Conservation (phyloP, 2,797 vertebrate genomes). For the Chelmon rostratus region DNA sequence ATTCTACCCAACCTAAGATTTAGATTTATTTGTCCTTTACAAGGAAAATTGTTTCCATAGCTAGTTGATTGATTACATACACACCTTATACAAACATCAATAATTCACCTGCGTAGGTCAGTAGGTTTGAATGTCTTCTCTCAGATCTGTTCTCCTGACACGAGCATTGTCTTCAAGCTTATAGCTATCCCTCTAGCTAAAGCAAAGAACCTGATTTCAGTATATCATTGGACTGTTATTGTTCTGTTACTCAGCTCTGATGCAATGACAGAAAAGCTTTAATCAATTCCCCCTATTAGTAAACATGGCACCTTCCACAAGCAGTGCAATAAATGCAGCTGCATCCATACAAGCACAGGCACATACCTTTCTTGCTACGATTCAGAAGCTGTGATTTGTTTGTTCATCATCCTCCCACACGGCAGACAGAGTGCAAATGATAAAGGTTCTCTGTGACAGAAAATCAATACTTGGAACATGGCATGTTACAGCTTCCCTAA, state of each 20-base stretch:
- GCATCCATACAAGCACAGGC: slow-evolving; percentile 10
- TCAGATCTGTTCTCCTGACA: not conserved
- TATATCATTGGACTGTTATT: slow-evolving; percentile 18
- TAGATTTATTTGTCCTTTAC: no score
- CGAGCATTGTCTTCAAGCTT: not conserved
- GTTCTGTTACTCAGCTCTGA: slow-evolving; percentile 29
- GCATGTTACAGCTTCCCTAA: slow-evolving; percentile 29
- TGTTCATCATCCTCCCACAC: slow-evolving; percentile 47
- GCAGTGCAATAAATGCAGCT: slow-evolving; percentile 23
- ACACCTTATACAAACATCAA: slow-evolving; percentile 6
- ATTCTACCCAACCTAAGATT: no score
- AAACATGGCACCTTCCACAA: slow-evolving; percentile 47
- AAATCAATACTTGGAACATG: slow-evolving; percentile 62
- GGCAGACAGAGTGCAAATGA: slow-evolving; percentile 59
- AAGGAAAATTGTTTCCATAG: no score
- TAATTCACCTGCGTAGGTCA: not conserved
- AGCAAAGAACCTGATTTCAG: slow-evolving; percentile 7
- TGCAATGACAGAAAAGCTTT: slow-evolving; percentile 25
- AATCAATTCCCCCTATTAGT: slow-evolving; percentile 48
- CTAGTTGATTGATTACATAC: not conserved
- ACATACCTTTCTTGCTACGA: slow-evolving; percentile 35
- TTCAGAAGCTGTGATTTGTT: slow-evolving; percentile 51
- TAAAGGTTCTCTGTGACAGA: slow-evolving; percentile 57
- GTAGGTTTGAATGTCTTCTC: not conserved
- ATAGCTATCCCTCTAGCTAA: not conserved